Percentiles rank a stretch among this genome's conserved stretches.
Evolutionary conservation across 2,888 invertebrate genomes (phyloP).

Genomic region (Synergus laeviventris): DNA sequence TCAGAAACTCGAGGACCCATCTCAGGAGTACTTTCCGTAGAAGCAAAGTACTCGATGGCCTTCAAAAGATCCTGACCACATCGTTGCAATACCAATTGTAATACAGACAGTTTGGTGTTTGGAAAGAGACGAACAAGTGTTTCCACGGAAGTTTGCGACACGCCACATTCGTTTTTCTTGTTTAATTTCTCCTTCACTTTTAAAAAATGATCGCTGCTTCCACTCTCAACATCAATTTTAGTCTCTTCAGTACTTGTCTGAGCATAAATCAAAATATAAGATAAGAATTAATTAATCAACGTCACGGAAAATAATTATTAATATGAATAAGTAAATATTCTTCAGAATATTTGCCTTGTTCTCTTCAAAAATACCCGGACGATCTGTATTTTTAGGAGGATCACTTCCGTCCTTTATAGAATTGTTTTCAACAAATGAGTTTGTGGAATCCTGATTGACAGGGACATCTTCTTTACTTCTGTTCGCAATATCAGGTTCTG

Average conservation of each 20-base stretch:
- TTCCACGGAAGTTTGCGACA: slow-evolving; percentile 87
- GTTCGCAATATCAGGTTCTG: slow-evolving; percentile 80
- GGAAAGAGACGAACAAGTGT: slow-evolving; percentile 94
- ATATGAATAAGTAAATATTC: not conserved
- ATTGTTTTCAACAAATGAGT: slow-evolving; percentile 32
- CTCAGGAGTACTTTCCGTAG: slow-evolving; percentile 55
- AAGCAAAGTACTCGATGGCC: slow-evolving; percentile 89
- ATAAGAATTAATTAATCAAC: not conserved
- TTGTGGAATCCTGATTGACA: slow-evolving; percentile 47
- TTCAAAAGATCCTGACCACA: slow-evolving; percentile 94
- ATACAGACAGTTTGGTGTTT: slow-evolving; percentile 89
- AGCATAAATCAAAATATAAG: too few species aligned
- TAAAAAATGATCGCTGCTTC: not conserved
- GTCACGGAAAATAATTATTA: too few species aligned
- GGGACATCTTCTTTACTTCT: slow-evolving; percentile 33
- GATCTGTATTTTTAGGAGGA: not conserved
- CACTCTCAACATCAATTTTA: not conserved
- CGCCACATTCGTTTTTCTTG: slow-evolving; percentile 58
- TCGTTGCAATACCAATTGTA: slow-evolving; percentile 93
- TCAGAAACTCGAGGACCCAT: slow-evolving; percentile 36
- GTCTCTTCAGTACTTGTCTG: slow-evolving; percentile 11
- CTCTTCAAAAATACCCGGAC: not conserved
- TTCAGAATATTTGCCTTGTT: slow-evolving; percentile 6
- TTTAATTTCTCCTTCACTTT: slow-evolving; percentile 15
- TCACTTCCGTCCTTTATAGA: not conserved